Evolutionary conservation across 2,888 invertebrate genomes (phyloP).

Genomic region (Megamerina dolium): DNA sequence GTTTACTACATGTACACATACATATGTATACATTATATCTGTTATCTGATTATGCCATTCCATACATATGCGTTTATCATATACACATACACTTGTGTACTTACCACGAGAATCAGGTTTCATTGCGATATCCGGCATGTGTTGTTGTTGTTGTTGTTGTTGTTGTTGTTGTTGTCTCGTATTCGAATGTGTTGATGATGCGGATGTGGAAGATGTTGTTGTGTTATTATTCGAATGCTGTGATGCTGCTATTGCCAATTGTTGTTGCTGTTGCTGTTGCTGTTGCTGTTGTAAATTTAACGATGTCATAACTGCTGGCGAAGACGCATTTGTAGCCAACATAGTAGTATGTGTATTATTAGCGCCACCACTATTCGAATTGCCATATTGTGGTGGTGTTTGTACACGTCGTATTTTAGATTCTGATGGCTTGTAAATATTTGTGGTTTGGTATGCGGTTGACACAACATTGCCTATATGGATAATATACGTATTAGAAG

Average conservation of each 20-base stretch:
- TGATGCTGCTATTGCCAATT: no score
- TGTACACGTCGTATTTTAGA: slow-evolving; percentile 45
- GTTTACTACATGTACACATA: no score
- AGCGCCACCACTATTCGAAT: slow-evolving; percentile 15
- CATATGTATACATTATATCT: neutral
- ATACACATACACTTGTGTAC: slow-evolving; percentile 12
- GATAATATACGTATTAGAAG: no score
- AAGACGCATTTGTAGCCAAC: slow-evolving; percentile 16
- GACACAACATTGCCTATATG: slow-evolving; percentile 30
- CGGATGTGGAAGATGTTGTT: slow-evolving; percentile 1
- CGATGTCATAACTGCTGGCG: slow-evolving; percentile 20
- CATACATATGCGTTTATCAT: no score
- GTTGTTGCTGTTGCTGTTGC: slow-evolving; percentile 18
- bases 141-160: slow-evolving; percentile 25
- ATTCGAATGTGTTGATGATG: no score
- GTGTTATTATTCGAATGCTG: no score
- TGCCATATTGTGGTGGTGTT: slow-evolving; percentile 32
- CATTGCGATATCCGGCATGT: slow-evolving; percentile 28
- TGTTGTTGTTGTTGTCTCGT: slow-evolving; percentile 29
- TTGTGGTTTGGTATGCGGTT: slow-evolving; percentile 39
- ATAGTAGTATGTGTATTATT: slow-evolving; percentile 15
- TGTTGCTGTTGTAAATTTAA: slow-evolving; percentile 16
- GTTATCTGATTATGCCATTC: neutral
- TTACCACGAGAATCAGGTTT: slow-evolving; percentile 43
- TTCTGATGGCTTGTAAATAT: slow-evolving; percentile 45